Evolutionary conservation across 1,140 invertebrate species (phyloP).

Genomic region (Olivierus martensii): DNA sequence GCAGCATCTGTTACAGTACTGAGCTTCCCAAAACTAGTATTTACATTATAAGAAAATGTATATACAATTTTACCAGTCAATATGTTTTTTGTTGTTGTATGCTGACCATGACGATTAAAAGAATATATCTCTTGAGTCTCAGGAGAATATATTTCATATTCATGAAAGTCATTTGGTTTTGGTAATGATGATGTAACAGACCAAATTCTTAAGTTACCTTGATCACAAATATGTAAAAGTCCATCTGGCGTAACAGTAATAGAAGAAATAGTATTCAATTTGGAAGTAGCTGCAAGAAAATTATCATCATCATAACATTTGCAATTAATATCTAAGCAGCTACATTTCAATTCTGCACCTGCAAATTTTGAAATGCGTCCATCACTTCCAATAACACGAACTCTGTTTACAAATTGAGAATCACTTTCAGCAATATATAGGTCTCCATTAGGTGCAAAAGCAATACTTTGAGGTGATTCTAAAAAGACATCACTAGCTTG

Average conservation of each 20-base stretch:
- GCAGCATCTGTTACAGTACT: slow-evolving; percentile 82
- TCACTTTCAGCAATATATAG: slow-evolving; percentile 88
- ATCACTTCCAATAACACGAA: slow-evolving; percentile 44
- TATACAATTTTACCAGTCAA: slow-evolving; percentile 83
- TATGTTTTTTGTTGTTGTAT: slow-evolving; percentile 80
- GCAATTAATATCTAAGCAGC: slow-evolving; percentile 35
- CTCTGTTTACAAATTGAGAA: slow-evolving; percentile 72
- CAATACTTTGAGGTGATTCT: slow-evolving; percentile 38
- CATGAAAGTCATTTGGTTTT: slow-evolving; percentile 60
- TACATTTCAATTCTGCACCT: slow-evolving; percentile 34
- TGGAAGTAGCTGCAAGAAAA: slow-evolving; percentile 72
- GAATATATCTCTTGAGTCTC: slow-evolving; percentile 84
- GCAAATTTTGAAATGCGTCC: slow-evolving; percentile 35
- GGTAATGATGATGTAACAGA: slow-evolving; percentile 82
- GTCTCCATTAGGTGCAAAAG: slow-evolving; percentile 83
- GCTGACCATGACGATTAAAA: slow-evolving; percentile 79
- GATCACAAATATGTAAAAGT: slow-evolving; percentile 84
- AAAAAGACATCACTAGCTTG: slow-evolving; percentile 24
- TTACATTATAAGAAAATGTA: slow-evolving; percentile 90
- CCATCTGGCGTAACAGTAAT: slow-evolving; percentile 86
- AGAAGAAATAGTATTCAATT: slow-evolving; percentile 79
- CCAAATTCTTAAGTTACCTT: slow-evolving; percentile 71
- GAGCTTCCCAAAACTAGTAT: slow-evolving; percentile 87
- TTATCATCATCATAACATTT: slow-evolving; percentile 82
- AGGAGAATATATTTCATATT: slow-evolving; percentile 83